phyloP scores from a whole-genome alignment of 2,888 invertebrate species.

The Bellardia pandia region DNA sequence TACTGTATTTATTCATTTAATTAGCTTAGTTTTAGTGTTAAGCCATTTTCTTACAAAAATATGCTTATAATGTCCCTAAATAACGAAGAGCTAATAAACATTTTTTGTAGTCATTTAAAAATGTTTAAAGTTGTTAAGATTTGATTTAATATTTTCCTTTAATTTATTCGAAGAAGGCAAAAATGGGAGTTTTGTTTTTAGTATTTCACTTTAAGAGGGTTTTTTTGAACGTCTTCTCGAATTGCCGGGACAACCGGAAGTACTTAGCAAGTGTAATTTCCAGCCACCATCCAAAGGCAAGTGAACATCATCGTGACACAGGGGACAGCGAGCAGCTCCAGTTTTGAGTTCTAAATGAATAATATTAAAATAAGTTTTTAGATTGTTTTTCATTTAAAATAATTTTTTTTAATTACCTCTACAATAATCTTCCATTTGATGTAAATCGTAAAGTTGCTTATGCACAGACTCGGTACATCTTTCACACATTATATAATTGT shows the following conservation, averaged over 20 bases:
- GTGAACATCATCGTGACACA: constrained; percentile 92
- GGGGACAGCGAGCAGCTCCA: constrained; percentile 92
- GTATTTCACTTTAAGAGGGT: constrained; percentile 70
- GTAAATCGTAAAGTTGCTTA: constrained; percentile 87
- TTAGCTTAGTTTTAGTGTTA: constrained; percentile 53
- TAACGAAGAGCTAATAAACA: constrained; percentile 53
- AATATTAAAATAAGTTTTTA: background rate
- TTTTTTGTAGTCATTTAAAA: constrained; percentile 10
- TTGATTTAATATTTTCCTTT: constrained; percentile 47
- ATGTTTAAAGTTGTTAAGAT: constrained; percentile 29
- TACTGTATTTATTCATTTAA: constrained; percentile 33
- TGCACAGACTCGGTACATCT: constrained; percentile 90
- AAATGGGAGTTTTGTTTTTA: constrained; percentile 55
- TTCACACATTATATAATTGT: constrained; percentile 89
- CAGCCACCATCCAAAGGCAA: constrained; percentile 90
- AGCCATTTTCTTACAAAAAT: constrained; percentile 48
- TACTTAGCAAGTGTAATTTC: constrained; percentile 88
- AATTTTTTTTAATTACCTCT: constrained; percentile 84
- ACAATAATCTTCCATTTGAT: constrained; percentile 87
- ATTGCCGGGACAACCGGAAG: constrained; percentile 84
- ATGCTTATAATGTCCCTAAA: constrained; percentile 63
- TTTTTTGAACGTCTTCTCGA: constrained; percentile 80
- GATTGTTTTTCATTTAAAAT: background rate
- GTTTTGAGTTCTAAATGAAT: constrained; percentile 77
- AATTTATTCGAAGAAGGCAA: constrained; percentile 58